Evolutionary conservation across 1,140 invertebrate genomes (phyloP).

Genomic region (Brachionus koreanus): DNA sequence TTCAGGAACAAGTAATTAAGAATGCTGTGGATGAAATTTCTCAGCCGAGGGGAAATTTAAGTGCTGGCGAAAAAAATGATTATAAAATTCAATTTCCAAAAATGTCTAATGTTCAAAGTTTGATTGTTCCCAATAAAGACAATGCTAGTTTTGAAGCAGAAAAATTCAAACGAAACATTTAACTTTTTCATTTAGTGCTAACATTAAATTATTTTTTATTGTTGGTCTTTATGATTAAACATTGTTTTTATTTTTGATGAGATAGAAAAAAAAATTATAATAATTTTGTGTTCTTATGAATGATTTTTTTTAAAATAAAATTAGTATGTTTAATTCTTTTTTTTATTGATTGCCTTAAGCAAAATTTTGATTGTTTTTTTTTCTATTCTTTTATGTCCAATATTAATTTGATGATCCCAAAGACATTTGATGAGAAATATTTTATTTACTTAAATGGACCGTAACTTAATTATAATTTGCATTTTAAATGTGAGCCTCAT

Average conservation of each 20-base stretch:
- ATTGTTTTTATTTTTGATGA: neutral
- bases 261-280: neutral
- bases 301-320: neutral
- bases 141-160: neutral
- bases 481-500: neutral
- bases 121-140: constrained; percentile 5
- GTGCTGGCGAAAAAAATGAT: neutral
- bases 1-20: neutral
- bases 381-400: neutral
- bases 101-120: neutral
- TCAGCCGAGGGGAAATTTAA: neutral
- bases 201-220: neutral
- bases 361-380: constrained; percentile 11
- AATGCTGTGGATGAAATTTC: neutral
- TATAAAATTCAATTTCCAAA: neutral
- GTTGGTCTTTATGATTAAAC: neutral
- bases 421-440: neutral
- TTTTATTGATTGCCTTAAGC: neutral
- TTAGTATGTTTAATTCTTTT: neutral
- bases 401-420: constrained; percentile 21
- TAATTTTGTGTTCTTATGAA: neutral
- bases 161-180: constrained; percentile 26
- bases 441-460: neutral
- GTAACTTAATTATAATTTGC: neutral
- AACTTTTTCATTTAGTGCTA: neutral